Conservation (phyloP, 2,888 invertebrate species). For the Heliconius charithonia region DNA sequence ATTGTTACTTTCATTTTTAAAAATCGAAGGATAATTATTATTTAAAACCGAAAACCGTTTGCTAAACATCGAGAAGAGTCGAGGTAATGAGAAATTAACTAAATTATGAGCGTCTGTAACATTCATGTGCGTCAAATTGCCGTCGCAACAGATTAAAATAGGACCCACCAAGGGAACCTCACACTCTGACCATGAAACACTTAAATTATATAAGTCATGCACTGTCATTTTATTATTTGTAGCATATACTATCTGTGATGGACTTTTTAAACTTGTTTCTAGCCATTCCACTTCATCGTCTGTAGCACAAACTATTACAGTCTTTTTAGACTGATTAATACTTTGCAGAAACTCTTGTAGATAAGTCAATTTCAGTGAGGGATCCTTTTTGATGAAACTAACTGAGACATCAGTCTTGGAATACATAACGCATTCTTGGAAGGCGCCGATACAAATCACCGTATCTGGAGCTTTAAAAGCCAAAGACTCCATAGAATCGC, state of each 20-base stretch:
- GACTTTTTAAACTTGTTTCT: constrained; percentile 54
- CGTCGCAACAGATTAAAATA: constrained; percentile 88
- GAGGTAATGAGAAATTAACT: constrained; percentile 88
- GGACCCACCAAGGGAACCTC: constrained; percentile 72
- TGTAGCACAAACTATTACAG: constrained; percentile 85
- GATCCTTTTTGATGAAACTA: constrained; percentile 63
- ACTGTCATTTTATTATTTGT: constrained; percentile 68
- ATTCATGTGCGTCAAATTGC: constrained; percentile 84
- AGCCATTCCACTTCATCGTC: constrained; percentile 82
- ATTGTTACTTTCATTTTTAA: constrained; percentile 54
- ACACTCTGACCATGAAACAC: constrained; percentile 67
- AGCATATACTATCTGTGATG: constrained; percentile 60
- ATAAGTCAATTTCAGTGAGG: constrained; percentile 66
- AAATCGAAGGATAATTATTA: constrained; percentile 82
- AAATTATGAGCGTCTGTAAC: constrained; percentile 86
- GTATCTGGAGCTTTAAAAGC: constrained; percentile 83
- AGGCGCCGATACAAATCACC: constrained; percentile 87
- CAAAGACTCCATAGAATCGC: constrained; percentile 81
- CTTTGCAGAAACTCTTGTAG: constrained; percentile 79
- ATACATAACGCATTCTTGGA: constrained; percentile 90
- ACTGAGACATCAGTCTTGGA: constrained; percentile 79
- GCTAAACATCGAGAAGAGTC: constrained; percentile 86
- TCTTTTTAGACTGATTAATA: constrained; percentile 74
- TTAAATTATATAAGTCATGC: constrained; percentile 70
- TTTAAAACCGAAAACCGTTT: constrained; percentile 87